Evolutionary conservation across 2,113 vertebrate genomes (phyloP), one percentile per base, ranked within the genome.

Genomic region (Sprattus sprattus): DNA sequence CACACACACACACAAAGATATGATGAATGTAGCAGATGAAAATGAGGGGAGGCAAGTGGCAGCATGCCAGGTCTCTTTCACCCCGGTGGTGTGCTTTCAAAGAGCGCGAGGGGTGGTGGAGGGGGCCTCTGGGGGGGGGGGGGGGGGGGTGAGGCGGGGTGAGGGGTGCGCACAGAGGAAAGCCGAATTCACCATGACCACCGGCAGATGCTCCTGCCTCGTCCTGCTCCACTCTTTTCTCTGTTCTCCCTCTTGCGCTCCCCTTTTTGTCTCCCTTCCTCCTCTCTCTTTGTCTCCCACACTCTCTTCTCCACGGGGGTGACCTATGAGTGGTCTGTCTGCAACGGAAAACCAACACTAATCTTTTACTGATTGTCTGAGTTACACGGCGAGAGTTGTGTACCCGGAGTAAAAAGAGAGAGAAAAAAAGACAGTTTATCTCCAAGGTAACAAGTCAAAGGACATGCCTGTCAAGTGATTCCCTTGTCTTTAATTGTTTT

Each of bases 151-250:
- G 60, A 10, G 22, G 60, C 7, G 2, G 10, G 64, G n/a, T n/a
- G 25, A 28, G 47, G 39, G 32, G 49, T 8, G 46, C n/a, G 91
- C 90, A 86, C 86, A 90, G 82, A 86, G 91, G 92, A 89, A 92
- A 90, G 93, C 88, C 93, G 92, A 95, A 91, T 95, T 94, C 95
- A 90, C 91, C 92, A 93, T 91, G 94, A 92, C 91, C 94, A 92
- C 90, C 91, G 93, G 87, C 91, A 94, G 93, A 94, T 94, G 92
- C 92, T 94, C 89, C 91, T 88, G 89, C 54, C 84, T 54, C 81
- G 84, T 50, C 83, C 83, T 89, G 32, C 81, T 64, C 46, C 9
- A 89, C 89, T 91, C 91, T 90, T 86, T 89, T 88, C 89, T 92
- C 92, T 81, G 15, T 47, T 81, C 80, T 83, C 80, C 22, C 80